Evolutionary conservation across 2,888 invertebrate species (phyloP), one percentile per base, ranked within the genome.

Genomic region (Torymus aiolomorphi): DNA sequence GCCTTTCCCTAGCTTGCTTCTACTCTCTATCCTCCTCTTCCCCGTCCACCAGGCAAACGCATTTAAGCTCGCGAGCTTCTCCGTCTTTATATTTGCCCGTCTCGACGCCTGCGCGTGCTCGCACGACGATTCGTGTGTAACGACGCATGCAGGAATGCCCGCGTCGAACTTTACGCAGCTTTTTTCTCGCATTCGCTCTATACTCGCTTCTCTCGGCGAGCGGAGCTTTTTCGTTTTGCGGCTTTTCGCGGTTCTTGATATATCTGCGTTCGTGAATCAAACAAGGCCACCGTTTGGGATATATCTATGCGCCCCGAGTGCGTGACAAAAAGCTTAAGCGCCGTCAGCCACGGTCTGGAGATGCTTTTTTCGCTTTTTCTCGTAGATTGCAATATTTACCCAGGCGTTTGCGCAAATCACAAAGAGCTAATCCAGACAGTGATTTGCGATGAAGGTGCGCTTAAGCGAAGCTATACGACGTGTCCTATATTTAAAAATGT

Each of bases 51-150:
- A 10, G 8, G 61, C 67, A 81, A 82, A 84, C 84, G 86, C 86
- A 84, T 86, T 86, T 86, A 85, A 74, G 79, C 75, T 65, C 72
- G 20, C 75, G 56, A 56, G 18, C 62, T 78, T 72, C 62, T 77
- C 62, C 67, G 78, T 75, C 69, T 80, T 78, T 71, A 51, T 78
- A 62, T 62, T 20, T 31, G 67, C 67, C 69, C 80, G 71, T 77
- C 83, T 72, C 83, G 82, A 74, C 83, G 79, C 57, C 83, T 83
- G 61, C 42, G 5, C 5, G 13, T 66, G 24, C 81, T 67, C 67
- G 74, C 81, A 63, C 81, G 78, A 78, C 85, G 86, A 86, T 86
- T 85, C 85, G 84, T 82, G 80, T 77, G 82, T 84, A 85, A 86
- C 84, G 84, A 85, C 82, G 84, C 85, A 82, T 84, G 84, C 81